Evolutionary conservation across 2,888 invertebrate genomes (phyloP).

Genomic region (Amphipoea lucens): DNA sequence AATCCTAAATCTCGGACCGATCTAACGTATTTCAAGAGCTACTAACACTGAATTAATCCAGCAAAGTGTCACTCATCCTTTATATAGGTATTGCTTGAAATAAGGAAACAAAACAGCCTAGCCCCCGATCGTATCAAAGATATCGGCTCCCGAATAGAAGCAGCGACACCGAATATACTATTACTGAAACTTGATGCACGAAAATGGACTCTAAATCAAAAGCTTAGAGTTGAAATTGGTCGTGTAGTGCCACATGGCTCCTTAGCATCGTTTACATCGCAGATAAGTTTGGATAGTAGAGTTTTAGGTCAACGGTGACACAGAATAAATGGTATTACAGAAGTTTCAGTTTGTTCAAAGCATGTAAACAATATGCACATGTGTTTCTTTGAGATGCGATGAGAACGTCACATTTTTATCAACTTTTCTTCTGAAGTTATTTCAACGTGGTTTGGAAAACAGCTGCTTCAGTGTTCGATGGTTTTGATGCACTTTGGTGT

Average conservation of each 20-base stretch:
- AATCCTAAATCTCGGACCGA: constrained; percentile 45
- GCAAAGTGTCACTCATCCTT: constrained; percentile 70
- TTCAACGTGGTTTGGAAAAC: constrained; percentile 20
- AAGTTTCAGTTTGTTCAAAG: constrained; percentile 54
- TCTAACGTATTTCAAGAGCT: constrained; percentile 50
- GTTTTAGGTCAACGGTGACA: constrained; percentile 81
- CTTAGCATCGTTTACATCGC: constrained; percentile 81
- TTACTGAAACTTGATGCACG: constrained; percentile 33
- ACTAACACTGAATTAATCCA: constrained; percentile 68
- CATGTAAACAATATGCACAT: constrained; percentile 40
- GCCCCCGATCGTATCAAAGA: constrained; percentile 78
- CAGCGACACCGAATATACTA: constrained; percentile 67
- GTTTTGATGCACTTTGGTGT: constrained; percentile 19
- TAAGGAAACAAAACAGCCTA: constrained; percentile 82
- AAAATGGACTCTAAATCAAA: constrained; percentile 59
- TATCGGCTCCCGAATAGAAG: constrained; percentile 63
- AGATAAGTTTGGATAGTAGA: constrained; percentile 83
- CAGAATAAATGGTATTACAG: constrained; percentile 52
- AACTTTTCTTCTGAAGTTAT: constrained; percentile 31
- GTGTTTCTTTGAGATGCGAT: constrained; percentile 25
- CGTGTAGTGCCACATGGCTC: constrained; percentile 58
- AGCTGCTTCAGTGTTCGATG: constrained; percentile 28
- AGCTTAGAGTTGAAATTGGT: constrained; percentile 66
- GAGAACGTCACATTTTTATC: constrained; percentile 13
- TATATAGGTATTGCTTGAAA: constrained; percentile 70